Evolutionary conservation across 2,797 vertebrate species (phyloP).

Genomic region (Xenopus petersii): DNA sequence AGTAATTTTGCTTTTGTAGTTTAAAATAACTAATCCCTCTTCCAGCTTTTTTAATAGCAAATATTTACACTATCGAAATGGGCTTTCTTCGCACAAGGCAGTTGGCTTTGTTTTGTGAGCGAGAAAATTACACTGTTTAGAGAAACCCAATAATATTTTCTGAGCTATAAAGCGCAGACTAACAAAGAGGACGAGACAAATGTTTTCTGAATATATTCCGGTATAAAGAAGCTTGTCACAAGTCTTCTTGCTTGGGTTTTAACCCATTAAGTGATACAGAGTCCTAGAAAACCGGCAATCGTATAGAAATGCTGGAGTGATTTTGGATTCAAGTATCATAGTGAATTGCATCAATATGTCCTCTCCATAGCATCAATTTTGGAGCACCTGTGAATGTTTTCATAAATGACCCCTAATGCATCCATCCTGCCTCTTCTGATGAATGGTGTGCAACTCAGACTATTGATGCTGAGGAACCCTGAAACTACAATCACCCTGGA

Average conservation of each 20-base stretch:
- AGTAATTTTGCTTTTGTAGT: constrained; percentile 84
- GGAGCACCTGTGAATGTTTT: no score
- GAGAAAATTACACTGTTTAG: constrained; percentile 63
- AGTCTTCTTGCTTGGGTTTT: neutral
- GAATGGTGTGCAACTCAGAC: no score
- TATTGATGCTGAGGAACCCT: no score
- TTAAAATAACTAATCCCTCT: constrained; percentile 77
- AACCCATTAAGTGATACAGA: neutral
- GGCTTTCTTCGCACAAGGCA: constrained; percentile 63
- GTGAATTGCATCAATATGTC: no score
- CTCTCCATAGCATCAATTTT: no score
- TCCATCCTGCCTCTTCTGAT: no score
- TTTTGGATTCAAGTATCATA: no score
- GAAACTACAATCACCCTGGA: no score
- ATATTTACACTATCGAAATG: constrained; percentile 83
- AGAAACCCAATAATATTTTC: constrained; percentile 27
- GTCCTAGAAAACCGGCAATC: no score
- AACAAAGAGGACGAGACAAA: neutral
- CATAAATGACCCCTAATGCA: no score
- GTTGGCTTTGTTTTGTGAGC: constrained; percentile 61
- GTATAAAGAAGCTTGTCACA: neutral
- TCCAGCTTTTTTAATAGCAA: constrained; percentile 80
- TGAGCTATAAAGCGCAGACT: neutral
- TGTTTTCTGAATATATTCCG: neutral
- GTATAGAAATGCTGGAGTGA: no score